Base-by-base conservation (phyloP, 2,113 vertebrate genomes). In the Helogale parvula region DNA sequence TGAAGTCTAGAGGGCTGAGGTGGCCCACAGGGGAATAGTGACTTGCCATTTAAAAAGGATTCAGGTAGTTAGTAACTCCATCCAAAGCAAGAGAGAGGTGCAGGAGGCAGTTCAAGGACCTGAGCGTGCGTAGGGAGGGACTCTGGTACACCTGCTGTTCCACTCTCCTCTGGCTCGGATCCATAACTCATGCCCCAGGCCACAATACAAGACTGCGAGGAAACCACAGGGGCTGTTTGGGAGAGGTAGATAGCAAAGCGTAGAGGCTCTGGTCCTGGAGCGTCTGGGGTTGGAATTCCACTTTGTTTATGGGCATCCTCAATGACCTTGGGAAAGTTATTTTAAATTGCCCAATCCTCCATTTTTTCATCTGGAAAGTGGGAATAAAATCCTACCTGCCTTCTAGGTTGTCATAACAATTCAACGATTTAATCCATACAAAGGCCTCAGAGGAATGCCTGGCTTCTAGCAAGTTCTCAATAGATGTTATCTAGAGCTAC, bases 331-430 rank as follows among this genome's bases (percentile, higher is more conserved):
- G 16, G 14, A 4, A 77, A 81, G n/a, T 90, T 69, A 45, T 33
- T 33, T 54, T 52, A 92, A 89, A 29, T 50, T 85, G 5, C 7
- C 41, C 27, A 80, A 66, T 31, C 4, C 10, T 65, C 38, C 33
- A 29, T 57, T 57, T 91, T 45, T 69, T 93, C 38, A 47, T 45
- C 38, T 96, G 41, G 52, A 41, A 90, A 92, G 41, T 83, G 1
- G 14, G n/a, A 82, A 74, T 57, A 80, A 94, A 92, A 68, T 66
- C 25, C 5, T 72, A 33, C 50, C 27, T 85, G 12, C 12, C 35
- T 83, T 11, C 2, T n/a, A 63, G 52, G 60, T 38, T 84, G 69
- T 87, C 81, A 50, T 7, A 23, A 52, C 38, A 14, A 69, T 63
- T 82, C 76, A 90, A 50, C 33, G 57, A 74, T n/a, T 93, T 77